Conservation (phyloP, 2,888 invertebrate genomes). For the Axea sp. region DNA sequence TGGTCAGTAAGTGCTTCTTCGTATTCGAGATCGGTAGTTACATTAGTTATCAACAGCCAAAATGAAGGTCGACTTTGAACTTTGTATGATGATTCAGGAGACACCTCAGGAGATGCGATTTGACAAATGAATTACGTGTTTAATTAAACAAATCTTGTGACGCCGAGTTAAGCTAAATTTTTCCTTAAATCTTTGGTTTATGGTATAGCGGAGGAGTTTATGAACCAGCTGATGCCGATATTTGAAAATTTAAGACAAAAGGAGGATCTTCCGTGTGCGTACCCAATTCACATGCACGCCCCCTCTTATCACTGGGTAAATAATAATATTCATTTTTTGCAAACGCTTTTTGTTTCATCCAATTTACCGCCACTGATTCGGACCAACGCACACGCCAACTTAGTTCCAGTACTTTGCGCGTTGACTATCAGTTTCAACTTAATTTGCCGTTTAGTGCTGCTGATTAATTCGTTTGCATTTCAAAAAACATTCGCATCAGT, state of each 20-base stretch:
- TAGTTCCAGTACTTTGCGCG: too few species aligned
- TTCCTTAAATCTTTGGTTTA: slow-evolving; percentile 68
- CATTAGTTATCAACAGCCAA: too few species aligned
- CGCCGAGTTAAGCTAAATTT: too few species aligned
- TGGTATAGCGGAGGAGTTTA: slow-evolving; percentile 92
- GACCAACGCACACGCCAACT: background rate
- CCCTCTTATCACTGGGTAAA: slow-evolving; percentile 89
- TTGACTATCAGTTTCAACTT: background rate
- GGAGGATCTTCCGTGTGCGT: slow-evolving; percentile 94
- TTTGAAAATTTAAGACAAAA: slow-evolving; percentile 95
- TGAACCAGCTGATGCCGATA: slow-evolving; percentile 97
- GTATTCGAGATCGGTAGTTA: slow-evolving; percentile 8
- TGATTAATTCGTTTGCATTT: too few species aligned
- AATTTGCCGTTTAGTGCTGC: background rate
- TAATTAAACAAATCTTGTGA: too few species aligned
- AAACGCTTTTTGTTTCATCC: slow-evolving; percentile 47
- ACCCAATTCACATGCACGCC: slow-evolving; percentile 92
- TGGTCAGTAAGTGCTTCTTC: slow-evolving; percentile 79
- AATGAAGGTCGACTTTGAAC: too few species aligned
- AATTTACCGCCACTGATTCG: slow-evolving; percentile 1
- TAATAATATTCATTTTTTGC: slow-evolving; percentile 75
- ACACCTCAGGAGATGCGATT: slow-evolving; percentile 78
- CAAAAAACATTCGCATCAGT: too few species aligned
- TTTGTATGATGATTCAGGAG: slow-evolving; percentile 6
- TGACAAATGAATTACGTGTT: background rate